Evolutionary conservation across 1,140 invertebrate species (phyloP), one percentile per base, ranked within the genome.

Genomic region (Leptopilina clavipes): DNA sequence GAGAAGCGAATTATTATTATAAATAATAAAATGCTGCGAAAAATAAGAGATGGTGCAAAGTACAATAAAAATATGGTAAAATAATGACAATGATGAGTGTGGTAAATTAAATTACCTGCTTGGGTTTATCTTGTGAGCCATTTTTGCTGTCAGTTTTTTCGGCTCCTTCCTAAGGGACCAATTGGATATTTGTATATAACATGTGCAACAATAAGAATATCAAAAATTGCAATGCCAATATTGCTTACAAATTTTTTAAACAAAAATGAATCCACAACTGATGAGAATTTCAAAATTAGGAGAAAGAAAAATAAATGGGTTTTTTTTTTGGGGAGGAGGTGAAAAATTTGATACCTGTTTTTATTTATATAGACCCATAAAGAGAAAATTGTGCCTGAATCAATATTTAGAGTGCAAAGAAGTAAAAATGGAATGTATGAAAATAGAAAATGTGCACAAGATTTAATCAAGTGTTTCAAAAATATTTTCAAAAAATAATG

Each of bases 61-160:
- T 19, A 74, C 71, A 71, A 73, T 25, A 45, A 73, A 83, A 74
- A n/a, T n/a, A n/a, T n/a, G n/a, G n/a, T 74, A 70, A 80, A 72
- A 73, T 77, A 44, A 76, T 79, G 76, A 79, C 44, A 45, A 83
- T 75, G 77, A 76, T 84, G 79, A 85, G 73, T 75, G 79, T 85
- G 80, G 79, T 81, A 83, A 84, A 79, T 84, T 79, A 81, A 83
- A 79, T 90, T 89, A 89, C 88, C 91, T 98, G 98, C 90, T 97
- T 98, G 17, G 97, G 97, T 90, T 97, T 98, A 85, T 98, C 97
- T 90, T 97, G 96, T 22, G 92, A 93, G 37, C 95, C 96, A 91
- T 96, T 95, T 91, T 98, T 98, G 79, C 96, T 93, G 83, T 98
- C 97, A 80, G 84, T 83, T 91, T 97, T 98, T 85, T 90, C 86